Evolutionary conservation across 92 coral and sea anemone genomes (phyloP), one percentile per base, ranked within the genome.

Genomic region (Ricordea florida): DNA sequence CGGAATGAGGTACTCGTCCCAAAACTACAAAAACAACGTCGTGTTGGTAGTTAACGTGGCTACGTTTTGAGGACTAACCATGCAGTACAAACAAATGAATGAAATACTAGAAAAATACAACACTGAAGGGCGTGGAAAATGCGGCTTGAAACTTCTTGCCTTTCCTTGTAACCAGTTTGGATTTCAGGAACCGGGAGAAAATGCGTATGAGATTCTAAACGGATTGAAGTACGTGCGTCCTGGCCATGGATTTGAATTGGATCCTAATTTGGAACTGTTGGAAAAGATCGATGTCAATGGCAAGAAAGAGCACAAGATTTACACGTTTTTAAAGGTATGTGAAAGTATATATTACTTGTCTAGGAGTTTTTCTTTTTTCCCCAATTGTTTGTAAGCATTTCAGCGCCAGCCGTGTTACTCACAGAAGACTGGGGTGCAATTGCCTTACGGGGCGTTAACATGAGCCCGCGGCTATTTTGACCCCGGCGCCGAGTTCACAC

Each of bases 81-180:
- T 40, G 47, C 97, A 91, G 53, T 91, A 91, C 44, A 55, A 60
- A n/a, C 85, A 78, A 57, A 57, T 91, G 87, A 91, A 91, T 71
- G 86, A 72, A 51, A 68, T 91, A 43, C 70, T 82, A 33, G 75
- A 83, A 24, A 73, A 69, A 7, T 91, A 78, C 22, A 53, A 58
- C 14, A 46, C 69, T 17, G 43, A 30, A 4, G 66, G 67, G 17
- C 28, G 59, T 11, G 71, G 72, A 5, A 80, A 87, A n/a, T 91
- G 97, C 53, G 85, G 85, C 29, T 74, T 91, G 22, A 85, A 52
- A 63, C 72, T 91, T 6, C 57, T 83, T 26, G 87, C 89, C 2
- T 79, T 87, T 43, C 97, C 97, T 2, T 91, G 97, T 62, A 83
- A 91, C 49, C 97, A 87, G 72, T 91, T 91, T 48, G 90, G 87